Evolutionary conservation across 1,140 invertebrate genomes (phyloP).

Genomic region (Trichogramma pretiosum): DNA sequence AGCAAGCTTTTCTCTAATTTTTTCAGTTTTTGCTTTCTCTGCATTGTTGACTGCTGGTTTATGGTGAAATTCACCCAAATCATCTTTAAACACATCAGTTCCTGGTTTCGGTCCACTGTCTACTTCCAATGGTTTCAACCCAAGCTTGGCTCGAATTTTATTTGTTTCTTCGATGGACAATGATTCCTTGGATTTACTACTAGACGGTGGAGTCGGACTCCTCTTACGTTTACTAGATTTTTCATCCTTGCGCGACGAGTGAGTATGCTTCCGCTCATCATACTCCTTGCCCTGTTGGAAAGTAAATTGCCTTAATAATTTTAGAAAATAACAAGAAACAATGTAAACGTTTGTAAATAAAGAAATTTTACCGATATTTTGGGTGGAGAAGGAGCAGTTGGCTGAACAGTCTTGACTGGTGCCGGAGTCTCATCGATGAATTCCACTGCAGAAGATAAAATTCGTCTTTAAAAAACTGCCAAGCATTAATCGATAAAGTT

Average conservation of each 20-base stretch:
- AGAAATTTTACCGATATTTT: too few relatives aligned
- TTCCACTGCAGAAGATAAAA: slow-evolving; percentile 35
- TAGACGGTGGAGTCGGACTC: slow-evolving; percentile 37
- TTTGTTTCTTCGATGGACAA: slow-evolving; percentile 89
- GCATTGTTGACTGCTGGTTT: slow-evolving; percentile 78
- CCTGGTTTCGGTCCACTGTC: slow-evolving; percentile 43
- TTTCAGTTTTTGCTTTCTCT: slow-evolving; percentile 68
- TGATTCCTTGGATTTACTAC: slow-evolving; percentile 47
- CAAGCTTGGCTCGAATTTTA: slow-evolving; percentile 82
- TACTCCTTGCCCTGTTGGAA: too few relatives aligned
- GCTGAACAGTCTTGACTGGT: slow-evolving; percentile 34
- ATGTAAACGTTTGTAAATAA: too few relatives aligned
- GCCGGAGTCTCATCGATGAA: too few relatives aligned
- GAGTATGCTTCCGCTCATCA: not conserved
- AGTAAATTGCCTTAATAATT: too few relatives aligned
- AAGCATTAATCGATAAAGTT: slow-evolving; percentile 9
- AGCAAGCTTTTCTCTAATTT: slow-evolving; percentile 72
- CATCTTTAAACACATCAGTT: slow-evolving; percentile 58
- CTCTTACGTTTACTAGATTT: slow-evolving; percentile 3
- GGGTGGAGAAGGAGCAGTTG: slow-evolving; percentile 34
- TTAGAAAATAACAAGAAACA: too few relatives aligned
- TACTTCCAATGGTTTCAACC: slow-evolving; percentile 84
- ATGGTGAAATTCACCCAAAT: slow-evolving; percentile 86
- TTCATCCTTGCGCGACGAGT: slow-evolving; percentile 7
- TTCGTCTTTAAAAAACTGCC: slow-evolving; percentile 18